Base-by-base conservation (phyloP, 2,888 invertebrate genomes). In the Cryptocephalus moraei region DNA sequence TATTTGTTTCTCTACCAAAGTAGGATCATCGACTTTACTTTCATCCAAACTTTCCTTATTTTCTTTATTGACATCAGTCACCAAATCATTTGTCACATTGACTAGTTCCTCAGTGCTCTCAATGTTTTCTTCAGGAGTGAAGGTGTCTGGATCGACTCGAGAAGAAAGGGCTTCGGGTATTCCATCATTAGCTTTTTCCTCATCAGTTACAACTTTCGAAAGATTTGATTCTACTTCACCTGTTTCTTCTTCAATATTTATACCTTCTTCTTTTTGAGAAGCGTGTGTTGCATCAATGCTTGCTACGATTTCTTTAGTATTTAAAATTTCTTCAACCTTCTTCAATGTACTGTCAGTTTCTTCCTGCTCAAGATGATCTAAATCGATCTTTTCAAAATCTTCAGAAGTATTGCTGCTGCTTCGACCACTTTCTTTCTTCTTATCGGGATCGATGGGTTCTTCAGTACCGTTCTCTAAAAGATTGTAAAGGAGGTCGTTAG, bases 391-490 rank as follows among this genome's bases (percentile, higher is more conserved):
- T 47, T 60, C 60, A 45, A 59, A 61, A 32, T 58, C 59, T 13
- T 59, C 59, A 6, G 60, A 61, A 3, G 52, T 52, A 39, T 59
- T 57, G 43, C 57, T 58, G 38, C 58, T 57, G 44, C 57, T 58
- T 44, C 56, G 51, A 9, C 55, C 57, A 40, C 49, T 49, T 38
- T 50, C 48, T 46, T 51, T 49, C 46, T 60, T 61, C 32, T 57
- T 57, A 10, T 56, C 57, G 8, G 56, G 58, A 33, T 56, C 59
- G 3, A 56, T 52, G 32, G 54, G 56, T 33, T 64, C 62, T 46
- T 64, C 63, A 8, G 57, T 60, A 41, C 58, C 62, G 48, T 67
- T 66, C 44, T 66, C 66, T 63, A 51, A 12, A 58, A 56, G 49
- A 51, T 46, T 50, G 45, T 48, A 36, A 46, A 47, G 14, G 12